Conservation (phyloP, 1,140 invertebrate genomes). For the Campoletis sonorensis region DNA sequence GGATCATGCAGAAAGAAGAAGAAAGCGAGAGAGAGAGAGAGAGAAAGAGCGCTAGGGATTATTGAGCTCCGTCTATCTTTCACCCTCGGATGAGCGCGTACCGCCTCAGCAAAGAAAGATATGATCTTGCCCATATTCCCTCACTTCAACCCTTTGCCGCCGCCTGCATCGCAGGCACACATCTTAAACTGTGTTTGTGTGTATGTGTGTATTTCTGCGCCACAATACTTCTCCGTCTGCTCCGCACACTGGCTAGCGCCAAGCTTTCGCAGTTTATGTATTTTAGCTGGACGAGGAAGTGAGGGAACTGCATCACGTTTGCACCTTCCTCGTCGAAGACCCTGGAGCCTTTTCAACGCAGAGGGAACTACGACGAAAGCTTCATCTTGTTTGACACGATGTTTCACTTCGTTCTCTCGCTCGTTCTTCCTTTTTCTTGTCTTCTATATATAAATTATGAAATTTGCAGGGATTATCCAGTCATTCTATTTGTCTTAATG, state of each 20-base stretch:
- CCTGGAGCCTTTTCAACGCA: conserved; percentile 20
- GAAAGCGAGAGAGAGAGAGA: not conserved
- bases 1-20: not conserved
- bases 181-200: not conserved
- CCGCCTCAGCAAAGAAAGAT: conserved; percentile 40
- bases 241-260: not conserved
- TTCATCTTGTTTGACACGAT: conserved; percentile 28
- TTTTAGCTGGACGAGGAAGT: not conserved
- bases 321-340: conserved; percentile 18
- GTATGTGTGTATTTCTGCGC: not conserved
- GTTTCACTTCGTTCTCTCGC: not conserved
- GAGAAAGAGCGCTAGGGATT: too few relatives aligned
- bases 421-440: not conserved
- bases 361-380: conserved; percentile 38
- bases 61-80: not conserved
- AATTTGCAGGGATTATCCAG: not conserved
- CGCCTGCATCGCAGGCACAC: not conserved
- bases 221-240: conserved; percentile 32
- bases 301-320: conserved; percentile 31
- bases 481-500: not conserved
- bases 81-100: conserved; percentile 35
- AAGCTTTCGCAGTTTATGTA: conserved; percentile 25
- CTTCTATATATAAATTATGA: not conserved
- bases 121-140: conserved; percentile 34
- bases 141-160: conserved; percentile 33